Evolutionary conservation across 2,797 vertebrate species (phyloP).

Genomic region (Gymnocypris eckloni): DNA sequence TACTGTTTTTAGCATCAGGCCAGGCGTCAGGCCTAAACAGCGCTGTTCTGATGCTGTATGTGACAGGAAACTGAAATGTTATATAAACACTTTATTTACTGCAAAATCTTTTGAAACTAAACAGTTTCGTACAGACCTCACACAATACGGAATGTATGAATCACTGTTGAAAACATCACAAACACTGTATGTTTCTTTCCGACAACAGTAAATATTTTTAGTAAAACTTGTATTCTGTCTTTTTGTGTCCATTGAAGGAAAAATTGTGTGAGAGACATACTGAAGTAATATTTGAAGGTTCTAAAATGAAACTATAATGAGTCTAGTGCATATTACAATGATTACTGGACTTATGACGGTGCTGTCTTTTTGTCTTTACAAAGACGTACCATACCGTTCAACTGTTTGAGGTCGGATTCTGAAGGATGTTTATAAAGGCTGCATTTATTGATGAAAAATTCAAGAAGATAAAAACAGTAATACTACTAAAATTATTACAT

Average conservation of each 20-base stretch:
- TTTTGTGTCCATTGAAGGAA: not conserved
- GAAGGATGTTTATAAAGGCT: not conserved
- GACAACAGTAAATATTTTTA: slow-evolving; percentile 10
- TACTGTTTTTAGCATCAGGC: slow-evolving; percentile 15
- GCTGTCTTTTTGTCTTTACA: not conserved
- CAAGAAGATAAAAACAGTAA: not conserved
- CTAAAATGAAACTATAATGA: not conserved
- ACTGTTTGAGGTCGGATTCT: not conserved
- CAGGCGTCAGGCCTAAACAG: not conserved
- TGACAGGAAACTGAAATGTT: slow-evolving; percentile 19
- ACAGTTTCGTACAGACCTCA: slow-evolving; percentile 9
- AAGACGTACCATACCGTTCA: not conserved
- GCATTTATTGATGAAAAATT: not conserved
- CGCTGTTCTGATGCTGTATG: slow-evolving; percentile 8
- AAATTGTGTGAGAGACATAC: slow-evolving; percentile 1
- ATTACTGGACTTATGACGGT: not conserved
- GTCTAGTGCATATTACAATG: not conserved
- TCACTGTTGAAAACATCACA: slow-evolving; percentile 28
- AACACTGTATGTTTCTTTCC: slow-evolving; percentile 20
- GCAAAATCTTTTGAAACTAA: slow-evolving; percentile 32
- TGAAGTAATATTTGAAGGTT: slow-evolving; percentile 4
- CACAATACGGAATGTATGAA: slow-evolving; percentile 19
- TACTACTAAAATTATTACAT: not conserved
- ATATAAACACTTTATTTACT: slow-evolving; percentile 21
- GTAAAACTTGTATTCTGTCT: slow-evolving; percentile 19